A percentile compares a stretch with the other conserved stretches of the same genome.
Conservation (phyloP, 2,797 vertebrate genomes). For the Lepilemur ruficaudatus region DNA sequence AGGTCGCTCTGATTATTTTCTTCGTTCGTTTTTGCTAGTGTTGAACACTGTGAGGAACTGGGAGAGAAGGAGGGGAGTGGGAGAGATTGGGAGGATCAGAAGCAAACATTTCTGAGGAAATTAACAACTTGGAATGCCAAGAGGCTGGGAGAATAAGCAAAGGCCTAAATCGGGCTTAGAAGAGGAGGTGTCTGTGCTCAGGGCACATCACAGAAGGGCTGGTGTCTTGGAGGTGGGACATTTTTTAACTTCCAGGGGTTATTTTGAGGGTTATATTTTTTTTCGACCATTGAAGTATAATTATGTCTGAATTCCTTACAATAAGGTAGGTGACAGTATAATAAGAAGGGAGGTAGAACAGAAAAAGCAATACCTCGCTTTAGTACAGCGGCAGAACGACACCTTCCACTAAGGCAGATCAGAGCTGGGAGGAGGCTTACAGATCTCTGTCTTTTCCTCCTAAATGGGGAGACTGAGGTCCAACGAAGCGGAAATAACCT, state of each 20-base stretch:
- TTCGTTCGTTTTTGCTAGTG: background rate
- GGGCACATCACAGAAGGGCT: background rate
- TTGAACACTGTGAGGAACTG: background rate
- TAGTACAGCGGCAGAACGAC: background rate
- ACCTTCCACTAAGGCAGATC: background rate
- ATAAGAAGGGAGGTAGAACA: background rate
- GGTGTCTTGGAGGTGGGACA: background rate
- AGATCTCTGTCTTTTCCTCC: background rate
- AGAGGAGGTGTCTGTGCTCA: background rate
- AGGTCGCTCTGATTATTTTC: background rate
- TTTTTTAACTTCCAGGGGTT: background rate
- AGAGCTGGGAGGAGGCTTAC: background rate
- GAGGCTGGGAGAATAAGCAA: background rate
- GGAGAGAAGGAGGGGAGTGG: background rate
- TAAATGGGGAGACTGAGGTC: background rate
- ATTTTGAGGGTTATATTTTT: background rate
- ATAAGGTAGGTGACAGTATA: background rate
- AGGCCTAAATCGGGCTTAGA: background rate
- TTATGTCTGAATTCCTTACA: background rate
- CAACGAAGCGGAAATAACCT: background rate
- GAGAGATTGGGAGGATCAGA: background rate
- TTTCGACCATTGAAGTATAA: background rate
- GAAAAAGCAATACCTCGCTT: background rate
- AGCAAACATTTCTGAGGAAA: conserved; percentile 31
- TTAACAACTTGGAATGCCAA: background rate